Conservation (phyloP, 2,797 vertebrate species). For the Mycteria americana region DNA sequence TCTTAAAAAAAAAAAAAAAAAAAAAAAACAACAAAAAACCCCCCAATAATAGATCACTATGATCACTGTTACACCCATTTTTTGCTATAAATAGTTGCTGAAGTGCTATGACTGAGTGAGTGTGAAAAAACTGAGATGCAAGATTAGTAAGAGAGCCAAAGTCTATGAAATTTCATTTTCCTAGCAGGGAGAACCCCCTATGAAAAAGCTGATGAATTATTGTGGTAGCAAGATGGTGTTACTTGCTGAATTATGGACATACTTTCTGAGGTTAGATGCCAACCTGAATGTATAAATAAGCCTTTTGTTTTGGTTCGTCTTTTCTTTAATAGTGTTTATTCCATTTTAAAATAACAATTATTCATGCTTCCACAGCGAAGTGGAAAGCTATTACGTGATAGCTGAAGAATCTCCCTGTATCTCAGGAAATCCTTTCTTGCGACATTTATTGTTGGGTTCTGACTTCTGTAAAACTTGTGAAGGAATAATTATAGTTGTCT, state of each 20-base stretch:
- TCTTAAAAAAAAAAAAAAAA: rapidly evolving
- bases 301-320: not conserved
- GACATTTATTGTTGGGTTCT: conserved; percentile 48
- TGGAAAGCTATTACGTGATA: conserved; percentile 23
- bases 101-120: not conserved
- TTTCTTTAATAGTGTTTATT: not conserved
- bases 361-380: not conserved
- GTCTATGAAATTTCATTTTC: not conserved
- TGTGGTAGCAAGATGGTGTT: not conserved
- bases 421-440: conserved; percentile 72
- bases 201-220: not conserved
- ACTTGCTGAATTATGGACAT: not conserved
- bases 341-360: not conserved
- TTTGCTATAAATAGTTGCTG: not conserved
- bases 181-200: not conserved
- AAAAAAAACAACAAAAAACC: too few relatives aligned
- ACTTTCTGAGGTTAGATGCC: not conserved
- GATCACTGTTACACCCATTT: not conserved
- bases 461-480: conserved; percentile 54
- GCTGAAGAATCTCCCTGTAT: not conserved
- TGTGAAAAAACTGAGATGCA: not conserved
- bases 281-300: not conserved
- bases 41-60: not conserved
- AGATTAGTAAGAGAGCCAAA: not conserved
- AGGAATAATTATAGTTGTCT: conserved; percentile 47